Evolutionary conservation across 1,140 invertebrate genomes (phyloP), one percentile per base, ranked within the genome.

Genomic region (Cherax destructor): DNA sequence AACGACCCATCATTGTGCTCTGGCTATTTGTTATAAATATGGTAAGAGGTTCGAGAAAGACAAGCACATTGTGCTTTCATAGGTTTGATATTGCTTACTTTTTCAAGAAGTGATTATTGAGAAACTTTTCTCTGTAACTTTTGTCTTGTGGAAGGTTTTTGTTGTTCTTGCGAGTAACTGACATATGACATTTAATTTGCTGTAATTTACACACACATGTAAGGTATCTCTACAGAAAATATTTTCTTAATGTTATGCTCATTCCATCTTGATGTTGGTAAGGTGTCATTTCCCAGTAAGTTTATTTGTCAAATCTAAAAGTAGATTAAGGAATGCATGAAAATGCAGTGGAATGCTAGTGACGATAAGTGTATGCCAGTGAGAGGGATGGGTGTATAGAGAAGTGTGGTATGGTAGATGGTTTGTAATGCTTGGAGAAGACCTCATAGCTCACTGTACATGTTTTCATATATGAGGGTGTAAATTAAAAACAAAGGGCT

Each of bases 1-100:
- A 85, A 85, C 83, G 69, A n/a, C 65, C 69, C 83, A 85, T 50
- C 41, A 9, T 65, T 74, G 69, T 85, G 83, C 47, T 74, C 47
- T 21, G n/a, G 59, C 49, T 69, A 72, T 81, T n/a, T 56, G 50
- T 81, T 81, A 47, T 81, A 30, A 81, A 56, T 56, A 81, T 81
- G 79, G 79, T 81, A 81, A 81, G 79, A 81, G 50, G 52, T 30
- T 81, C 7, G 24, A 81, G n/a, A 81, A 81, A 11, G 21, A 13
- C 61, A 59, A 30, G n/a, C 9, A 11, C 56, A 81, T n/a, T 56
- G 49, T 81, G n/a, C 69, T 30, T 74, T 74, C 69, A 24, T 30
- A 7, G 69, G 69, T 74, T 74, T 74, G 69, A 74, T 52, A 41
- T 80, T 52, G 21, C 49, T 78, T 80, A 24, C 16, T 80, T 80